Evolutionary conservation across 2,888 invertebrate species (phyloP).

Genomic region (Aphrophora alni): DNA sequence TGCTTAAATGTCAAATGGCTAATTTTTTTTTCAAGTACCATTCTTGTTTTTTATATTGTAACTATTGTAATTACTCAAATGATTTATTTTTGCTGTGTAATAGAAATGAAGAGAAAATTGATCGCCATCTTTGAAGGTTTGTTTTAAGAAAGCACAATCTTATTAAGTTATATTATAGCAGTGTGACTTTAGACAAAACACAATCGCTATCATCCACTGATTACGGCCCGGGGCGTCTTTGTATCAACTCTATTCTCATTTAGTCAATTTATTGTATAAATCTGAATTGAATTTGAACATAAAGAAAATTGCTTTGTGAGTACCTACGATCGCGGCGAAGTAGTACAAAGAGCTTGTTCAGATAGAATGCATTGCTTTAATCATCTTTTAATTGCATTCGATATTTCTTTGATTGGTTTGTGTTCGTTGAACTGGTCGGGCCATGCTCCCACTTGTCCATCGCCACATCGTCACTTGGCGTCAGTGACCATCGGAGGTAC

Average conservation of each 20-base stretch:
- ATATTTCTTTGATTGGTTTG: background rate
- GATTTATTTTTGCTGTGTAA: no score
- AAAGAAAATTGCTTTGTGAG: background rate
- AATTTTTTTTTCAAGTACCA: no score
- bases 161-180: no score
- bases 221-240: background rate
- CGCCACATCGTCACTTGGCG: background rate
- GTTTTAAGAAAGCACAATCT: no score
- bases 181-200: no score
- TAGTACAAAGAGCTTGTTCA: background rate
- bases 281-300: background rate
- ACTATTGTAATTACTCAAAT: no score
- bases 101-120: no score
- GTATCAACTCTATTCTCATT: background rate
- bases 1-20: no score
- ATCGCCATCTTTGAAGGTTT: no score
- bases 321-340: background rate
- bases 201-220: background rate
- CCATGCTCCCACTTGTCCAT: background rate
- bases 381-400: conserved; percentile 2
- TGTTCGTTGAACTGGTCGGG: background rate
- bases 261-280: background rate
- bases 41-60: no score
- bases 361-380: background rate
- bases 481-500: no score